Evolutionary conservation across 2,888 invertebrate species (phyloP).

Genomic region (Sinotaia quadrata): DNA sequence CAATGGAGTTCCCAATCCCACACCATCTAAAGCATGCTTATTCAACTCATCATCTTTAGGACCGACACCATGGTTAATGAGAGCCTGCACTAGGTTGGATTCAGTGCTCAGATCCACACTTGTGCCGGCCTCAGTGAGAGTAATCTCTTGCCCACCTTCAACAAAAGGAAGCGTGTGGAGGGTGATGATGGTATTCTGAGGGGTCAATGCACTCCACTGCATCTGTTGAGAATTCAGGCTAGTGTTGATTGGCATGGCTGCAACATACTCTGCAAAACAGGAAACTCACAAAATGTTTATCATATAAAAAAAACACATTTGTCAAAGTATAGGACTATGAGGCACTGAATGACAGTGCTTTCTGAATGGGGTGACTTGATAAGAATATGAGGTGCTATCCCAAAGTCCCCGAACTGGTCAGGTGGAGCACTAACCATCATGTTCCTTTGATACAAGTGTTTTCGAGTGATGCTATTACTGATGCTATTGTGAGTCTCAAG

Average conservation of each 20-base stretch:
- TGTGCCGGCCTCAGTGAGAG: constrained; percentile 8
- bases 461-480: too few relatives aligned
- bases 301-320: too few relatives aligned
- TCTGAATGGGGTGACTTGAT: too few relatives aligned
- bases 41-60: background rate
- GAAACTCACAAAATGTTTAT: too few relatives aligned
- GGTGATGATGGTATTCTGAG: constrained; percentile 34
- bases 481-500: too few relatives aligned
- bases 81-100: constrained; percentile 17
- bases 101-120: constrained; percentile 8
- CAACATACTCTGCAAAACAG: constrained; percentile 16
- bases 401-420: too few relatives aligned
- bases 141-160: constrained; percentile 22
- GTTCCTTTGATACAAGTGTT: too few relatives aligned
- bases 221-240: background rate
- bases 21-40: background rate
- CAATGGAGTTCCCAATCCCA: constrained; percentile 1
- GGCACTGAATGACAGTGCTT: too few relatives aligned
- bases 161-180: constrained; percentile 32
- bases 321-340: too few relatives aligned
- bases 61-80: constrained; percentile 6
- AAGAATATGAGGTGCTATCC: too few relatives aligned
- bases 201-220: constrained; percentile 21
- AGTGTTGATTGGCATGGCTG: background rate
- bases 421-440: too few relatives aligned